Evolutionary conservation across 2,113 vertebrate genomes (phyloP), one percentile per base, ranked within the genome.

Genomic region (Taurulus bubalis): DNA sequence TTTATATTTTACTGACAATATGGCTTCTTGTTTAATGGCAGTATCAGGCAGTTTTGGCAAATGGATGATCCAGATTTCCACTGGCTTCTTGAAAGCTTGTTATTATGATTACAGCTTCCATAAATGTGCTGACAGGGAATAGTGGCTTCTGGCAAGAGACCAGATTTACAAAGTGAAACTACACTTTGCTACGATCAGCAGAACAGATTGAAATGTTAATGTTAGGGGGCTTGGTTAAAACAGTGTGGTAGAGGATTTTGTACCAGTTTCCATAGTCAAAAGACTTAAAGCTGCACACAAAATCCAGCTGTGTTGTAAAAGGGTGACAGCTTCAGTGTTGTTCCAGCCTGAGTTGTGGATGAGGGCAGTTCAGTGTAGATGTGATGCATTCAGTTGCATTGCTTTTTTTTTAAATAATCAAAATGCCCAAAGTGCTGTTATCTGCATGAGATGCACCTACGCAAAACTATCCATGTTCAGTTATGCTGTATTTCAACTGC

Each of bases 101-200:
- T 85, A 83, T 87, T 80, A 86, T 91, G 75, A 91, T 93, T 90
- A 84, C 79, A 88, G 76, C 80, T 90, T 91, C 87, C 83, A 84
- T 87, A 89, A 92, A 92, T 90, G 82, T 90, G 87, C 87, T 92
- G 90, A 93, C 85, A 77, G 72, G 60, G 66, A 87, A 71, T 34
- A 80, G 74, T 82, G 78, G 84, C 80, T 85, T 84, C 71, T 90
- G 87, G 78, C 26, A 77, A 67, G 26, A 75, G 72, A 85, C 83
- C 83, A 83, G 77, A 76, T 80, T 20, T 70, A 82, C 77, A 81
- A 86, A 80, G 82, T 59, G 65, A 87, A 84, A 85, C 63, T 6
- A 34, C 24, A 59, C 76, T 91, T 77, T 63, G 74, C 62, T 77
- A 15, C 1, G 49, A 77, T 91, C 90, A 89, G 87, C 86, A 87